Evolutionary conservation across 2,113 vertebrate species (phyloP).

Genomic region (Melanocharis versteri): DNA sequence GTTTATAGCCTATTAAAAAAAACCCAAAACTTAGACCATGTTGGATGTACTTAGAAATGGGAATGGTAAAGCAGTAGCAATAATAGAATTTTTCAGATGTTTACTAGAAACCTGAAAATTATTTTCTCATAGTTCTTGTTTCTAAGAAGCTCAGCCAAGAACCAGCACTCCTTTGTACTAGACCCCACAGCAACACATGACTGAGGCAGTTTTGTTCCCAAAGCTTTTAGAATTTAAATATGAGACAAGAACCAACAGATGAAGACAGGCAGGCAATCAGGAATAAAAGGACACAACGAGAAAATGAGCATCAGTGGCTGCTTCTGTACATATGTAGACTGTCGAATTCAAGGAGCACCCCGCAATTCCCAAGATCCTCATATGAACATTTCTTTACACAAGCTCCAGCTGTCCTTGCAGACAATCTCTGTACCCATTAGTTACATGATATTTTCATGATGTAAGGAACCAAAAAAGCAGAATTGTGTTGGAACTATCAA

Average conservation of each 20-base stretch:
- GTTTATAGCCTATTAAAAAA: background rate
- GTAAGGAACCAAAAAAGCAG: background rate
- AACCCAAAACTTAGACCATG: background rate
- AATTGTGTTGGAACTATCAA: background rate
- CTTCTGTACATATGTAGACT: background rate
- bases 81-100: background rate
- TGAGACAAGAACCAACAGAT: background rate
- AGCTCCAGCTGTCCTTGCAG: background rate
- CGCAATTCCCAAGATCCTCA: background rate
- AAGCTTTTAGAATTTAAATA: background rate
- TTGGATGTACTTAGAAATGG: background rate
- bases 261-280: background rate
- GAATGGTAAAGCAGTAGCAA: background rate
- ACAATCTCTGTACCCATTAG: background rate
- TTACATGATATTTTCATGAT: background rate
- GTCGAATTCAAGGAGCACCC: rapidly evolving
- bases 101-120: background rate
- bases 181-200: background rate
- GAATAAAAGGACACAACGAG: background rate
- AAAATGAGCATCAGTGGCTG: background rate
- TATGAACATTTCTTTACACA: background rate
- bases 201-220: background rate
- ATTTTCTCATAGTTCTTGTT: background rate
- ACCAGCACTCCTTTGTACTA: background rate
- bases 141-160: background rate